Evolutionary conservation across 2,113 vertebrate genomes (phyloP), one percentile per base, ranked within the genome.

Genomic region (Notarius quadriscutis): DNA sequence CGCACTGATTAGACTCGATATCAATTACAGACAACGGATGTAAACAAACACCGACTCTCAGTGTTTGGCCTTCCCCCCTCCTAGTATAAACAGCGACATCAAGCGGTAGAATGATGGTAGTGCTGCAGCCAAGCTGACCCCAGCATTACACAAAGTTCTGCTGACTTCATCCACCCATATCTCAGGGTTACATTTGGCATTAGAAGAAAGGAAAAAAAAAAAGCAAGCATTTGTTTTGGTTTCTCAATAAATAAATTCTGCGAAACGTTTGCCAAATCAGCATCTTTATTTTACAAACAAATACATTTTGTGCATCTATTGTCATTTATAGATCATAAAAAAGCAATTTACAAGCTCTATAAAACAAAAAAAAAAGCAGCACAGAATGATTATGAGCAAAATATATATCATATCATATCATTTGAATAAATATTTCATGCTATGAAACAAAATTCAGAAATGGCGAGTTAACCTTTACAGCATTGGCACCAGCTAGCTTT

Each of bases 401-500:
- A 99, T 99, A 99, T 98, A 99, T 41, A 41, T 41, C 34, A 41
- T 41, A 41, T 97, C 92, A 97, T n/a, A n/a, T n/a, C n/a, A n/a
- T 99, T 97, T 98, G 98, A 99, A 99, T 99, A 99, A 99, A 99
- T 99, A 91, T 94, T 96, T 95, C 98, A 99, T 99, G 98, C 98
- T 99, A 98, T 98, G 98, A 99, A 99, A 99, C 97, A 97, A 99
- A 91, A 96, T 93, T 96, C 96, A 97, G 96, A 97, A 98, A 99
- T 98, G 97, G 97, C 96, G 97, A 97, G 95, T 96, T 96, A 95
- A 96, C 95, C 95, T 95, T 96, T 96, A 97, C 95, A 97, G 97
- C 96, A 96, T 97, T 96, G 97, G 97, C 97, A 96, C 94, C 97
- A 98, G 96, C 96, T 97, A 98, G 97, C 97, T 98, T 99, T 96